These are phyloP conservation scores for Helleia helle DNA, from an alignment of 2,888 invertebrate species.

Conservation along the genomic window DNA sequence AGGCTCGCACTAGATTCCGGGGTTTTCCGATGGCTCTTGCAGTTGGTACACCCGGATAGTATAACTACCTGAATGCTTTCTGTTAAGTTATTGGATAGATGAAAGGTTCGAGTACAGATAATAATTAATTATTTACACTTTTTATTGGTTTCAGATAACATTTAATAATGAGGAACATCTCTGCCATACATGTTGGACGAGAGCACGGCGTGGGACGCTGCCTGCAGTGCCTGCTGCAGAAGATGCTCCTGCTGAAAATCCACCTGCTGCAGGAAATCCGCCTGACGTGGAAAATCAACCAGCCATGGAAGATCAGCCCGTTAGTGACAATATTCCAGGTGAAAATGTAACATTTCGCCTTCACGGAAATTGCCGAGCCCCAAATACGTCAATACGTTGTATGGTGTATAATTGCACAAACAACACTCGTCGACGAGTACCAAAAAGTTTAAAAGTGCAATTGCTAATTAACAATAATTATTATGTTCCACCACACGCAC, in stretches of 20 bases:
- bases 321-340: too few relatives aligned
- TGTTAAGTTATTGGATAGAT: too few relatives aligned
- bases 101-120: not conserved
- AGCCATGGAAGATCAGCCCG: too few relatives aligned
- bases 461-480: not conserved
- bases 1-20: too few relatives aligned
- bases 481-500: not conserved
- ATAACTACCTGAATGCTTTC: too few relatives aligned
- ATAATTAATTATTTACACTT: too few relatives aligned
- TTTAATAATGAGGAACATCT: not conserved
- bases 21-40: too few relatives aligned
- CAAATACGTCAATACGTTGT: not conserved
- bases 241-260: not conserved
- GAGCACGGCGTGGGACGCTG: not conserved
- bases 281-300: not conserved
- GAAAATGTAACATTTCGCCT: not conserved
- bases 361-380: not conserved
- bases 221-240: not conserved
- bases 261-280: not conserved
- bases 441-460: too few relatives aligned
- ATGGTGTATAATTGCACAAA: not conserved
- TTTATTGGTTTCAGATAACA: not conserved
- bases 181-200: not conserved
- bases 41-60: too few relatives aligned
- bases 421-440: not conserved